Base-by-base conservation (phyloP, 2,888 invertebrate genomes). In the Cryptocephalus primarius region DNA sequence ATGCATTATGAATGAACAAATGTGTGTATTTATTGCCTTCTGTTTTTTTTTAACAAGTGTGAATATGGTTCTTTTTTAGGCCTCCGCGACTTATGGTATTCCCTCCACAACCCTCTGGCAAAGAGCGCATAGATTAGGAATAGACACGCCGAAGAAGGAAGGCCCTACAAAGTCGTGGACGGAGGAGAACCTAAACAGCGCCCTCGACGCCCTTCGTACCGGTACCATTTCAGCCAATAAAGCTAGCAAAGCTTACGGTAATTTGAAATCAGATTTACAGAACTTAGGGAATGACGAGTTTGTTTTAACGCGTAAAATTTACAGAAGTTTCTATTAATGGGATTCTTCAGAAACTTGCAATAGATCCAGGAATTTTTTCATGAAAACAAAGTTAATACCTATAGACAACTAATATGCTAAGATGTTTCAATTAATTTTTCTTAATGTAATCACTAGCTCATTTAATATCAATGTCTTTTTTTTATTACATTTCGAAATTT, bases 21-120 rank as follows among this genome's bases (percentile, higher is more conserved):
- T 38, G 32, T 40, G 12, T 33, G 9, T 12, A 41, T 43, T 46
- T 38, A 12, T 22, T 32, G 40, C 22, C 9, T 4, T n/a, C 8
- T 8, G 12, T n/a, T 10, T 6, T 42, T 43, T 4, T 12, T 11
- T 4, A 36, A 4, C 40, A 40, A 40, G 3, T n/a, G 22, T 22
- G 22, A 22, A 6, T 22, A 4, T 22, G 22, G 22, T 22, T 36
- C 10, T 11, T 45, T 39, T 43, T 42, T 56, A 79, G 79, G 84
- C 88, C 45, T 84, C 86, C 57, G 83, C 88, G 39, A 84, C 84
- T 14, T 91, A 84, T 69, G 89, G 90, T 55, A 91, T 91, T 63
- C 91, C 91, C 44, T 89, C 90, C 46, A 91, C 91, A 43, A 91
- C 90, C 10, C 75, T 91, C 34, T 91, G 91, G 91, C 90, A 91